Conservation (phyloP, 2,113 vertebrate species). For the Holacanthus passer region DNA sequence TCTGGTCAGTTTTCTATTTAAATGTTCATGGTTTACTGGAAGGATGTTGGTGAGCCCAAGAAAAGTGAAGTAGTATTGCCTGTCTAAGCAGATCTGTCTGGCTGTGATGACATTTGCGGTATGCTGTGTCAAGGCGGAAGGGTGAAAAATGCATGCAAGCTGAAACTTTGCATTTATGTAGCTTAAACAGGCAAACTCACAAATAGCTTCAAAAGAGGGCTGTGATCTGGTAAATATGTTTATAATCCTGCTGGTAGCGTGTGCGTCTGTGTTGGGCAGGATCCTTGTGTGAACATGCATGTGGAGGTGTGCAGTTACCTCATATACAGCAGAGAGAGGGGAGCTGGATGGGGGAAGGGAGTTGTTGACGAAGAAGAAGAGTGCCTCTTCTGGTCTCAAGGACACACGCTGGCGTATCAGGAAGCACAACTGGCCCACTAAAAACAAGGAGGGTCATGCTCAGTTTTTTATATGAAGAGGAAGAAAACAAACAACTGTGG, state of each 20-base stretch:
- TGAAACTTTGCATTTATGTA: not conserved
- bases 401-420: constrained; percentile 96
- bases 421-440: constrained; percentile 98
- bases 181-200: not conserved
- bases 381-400: constrained; percentile 95
- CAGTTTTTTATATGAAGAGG: constrained; percentile 3
- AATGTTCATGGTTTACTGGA: not conserved
- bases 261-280: not conserved
- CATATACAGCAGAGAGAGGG: constrained; percentile 95
- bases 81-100: constrained; percentile 6
- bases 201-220: not conserved
- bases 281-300: not conserved
- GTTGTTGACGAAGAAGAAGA: constrained; percentile 99
- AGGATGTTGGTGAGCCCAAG: not conserved
- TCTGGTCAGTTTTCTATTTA: not conserved
- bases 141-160: not conserved
- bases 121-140: not conserved
- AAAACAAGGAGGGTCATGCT: not conserved
- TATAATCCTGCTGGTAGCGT: not conserved
- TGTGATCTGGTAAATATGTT: not conserved
- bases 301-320: constrained; percentile 84
- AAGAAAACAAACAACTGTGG: not conserved
- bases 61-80: constrained; percentile 32
- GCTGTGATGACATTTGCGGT: not conserved
- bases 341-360: constrained; percentile 96